Evolutionary conservation across 1,140 invertebrate genomes (phyloP).

Genomic region (Drosophila cardini): DNA sequence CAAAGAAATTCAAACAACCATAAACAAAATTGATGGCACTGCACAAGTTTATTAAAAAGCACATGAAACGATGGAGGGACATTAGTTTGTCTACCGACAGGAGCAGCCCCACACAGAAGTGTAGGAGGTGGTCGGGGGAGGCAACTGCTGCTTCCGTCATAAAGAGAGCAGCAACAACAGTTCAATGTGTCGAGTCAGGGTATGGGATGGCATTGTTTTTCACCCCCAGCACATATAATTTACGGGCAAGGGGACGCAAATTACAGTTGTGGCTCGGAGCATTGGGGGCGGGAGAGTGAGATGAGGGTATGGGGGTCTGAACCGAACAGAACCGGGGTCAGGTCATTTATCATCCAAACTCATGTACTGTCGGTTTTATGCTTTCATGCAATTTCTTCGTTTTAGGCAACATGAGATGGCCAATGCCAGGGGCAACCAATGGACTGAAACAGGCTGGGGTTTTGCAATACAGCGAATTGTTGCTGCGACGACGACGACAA

Average conservation of each 20-base stretch:
- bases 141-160: slow-evolving; percentile 58
- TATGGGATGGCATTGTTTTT: slow-evolving; percentile 46
- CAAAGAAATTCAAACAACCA: slow-evolving; percentile 69
- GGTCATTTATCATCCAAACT: slow-evolving; percentile 81
- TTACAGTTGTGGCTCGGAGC: slow-evolving; percentile 60
- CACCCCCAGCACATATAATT: slow-evolving; percentile 64
- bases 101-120: background rate
- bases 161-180: slow-evolving; percentile 60
- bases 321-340: slow-evolving; percentile 32
- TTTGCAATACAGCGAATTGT: slow-evolving; percentile 50
- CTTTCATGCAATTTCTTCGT: slow-evolving; percentile 80
- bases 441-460: background rate
- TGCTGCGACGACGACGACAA: slow-evolving; percentile 65
- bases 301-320: background rate
- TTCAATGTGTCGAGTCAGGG: slow-evolving; percentile 14
- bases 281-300: background rate
- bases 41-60: slow-evolving; percentile 81
- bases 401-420: slow-evolving; percentile 75
- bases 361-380: slow-evolving; percentile 83
- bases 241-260: slow-evolving; percentile 66
- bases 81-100: slow-evolving; percentile 19
- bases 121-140: background rate
- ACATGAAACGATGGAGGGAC: slow-evolving; percentile 30
- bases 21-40: slow-evolving; percentile 81
- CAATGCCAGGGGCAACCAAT: slow-evolving; percentile 17